Percentiles rank a stretch among this genome's conserved stretches.
Evolutionary conservation across 2,797 vertebrate genomes (phyloP).

Genomic region (Chloroceryle inda): DNA sequence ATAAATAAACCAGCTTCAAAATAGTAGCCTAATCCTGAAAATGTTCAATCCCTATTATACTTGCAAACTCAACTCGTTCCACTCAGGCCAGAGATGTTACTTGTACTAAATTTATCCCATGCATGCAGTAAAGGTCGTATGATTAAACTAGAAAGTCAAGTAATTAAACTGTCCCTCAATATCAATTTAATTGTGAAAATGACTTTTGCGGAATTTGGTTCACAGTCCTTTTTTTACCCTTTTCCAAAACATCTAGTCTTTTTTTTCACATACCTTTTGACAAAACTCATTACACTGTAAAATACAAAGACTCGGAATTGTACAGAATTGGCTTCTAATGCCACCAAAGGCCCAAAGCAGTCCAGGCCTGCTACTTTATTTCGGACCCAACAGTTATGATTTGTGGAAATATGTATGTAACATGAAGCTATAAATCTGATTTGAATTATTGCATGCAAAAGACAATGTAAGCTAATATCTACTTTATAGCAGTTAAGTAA

Average conservation of each 20-base stretch:
- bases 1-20: neutral
- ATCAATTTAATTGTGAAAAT: neutral
- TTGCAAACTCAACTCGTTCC: rapidly evolving
- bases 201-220: neutral
- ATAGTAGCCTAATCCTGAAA: neutral
- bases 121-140: neutral
- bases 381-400: neutral
- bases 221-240: neutral
- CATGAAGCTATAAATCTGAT: conserved; percentile 19
- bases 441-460: conserved; percentile 35
- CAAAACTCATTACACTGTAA: neutral
- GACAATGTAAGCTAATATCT: conserved; percentile 22
- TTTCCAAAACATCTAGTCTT: neutral
- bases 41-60: neutral
- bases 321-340: neutral
- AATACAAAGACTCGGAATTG: neutral
- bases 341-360: neutral
- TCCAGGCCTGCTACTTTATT: neutral
- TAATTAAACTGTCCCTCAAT: neutral
- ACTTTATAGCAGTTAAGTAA: conserved; percentile 40
- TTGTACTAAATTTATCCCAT: neutral
- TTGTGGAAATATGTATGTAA: neutral
- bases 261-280: neutral
- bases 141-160: neutral
- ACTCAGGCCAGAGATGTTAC: neutral